phyloP scores from a whole-genome alignment of 2,113 vertebrate species.

The Gopherus evgoodei region DNA sequence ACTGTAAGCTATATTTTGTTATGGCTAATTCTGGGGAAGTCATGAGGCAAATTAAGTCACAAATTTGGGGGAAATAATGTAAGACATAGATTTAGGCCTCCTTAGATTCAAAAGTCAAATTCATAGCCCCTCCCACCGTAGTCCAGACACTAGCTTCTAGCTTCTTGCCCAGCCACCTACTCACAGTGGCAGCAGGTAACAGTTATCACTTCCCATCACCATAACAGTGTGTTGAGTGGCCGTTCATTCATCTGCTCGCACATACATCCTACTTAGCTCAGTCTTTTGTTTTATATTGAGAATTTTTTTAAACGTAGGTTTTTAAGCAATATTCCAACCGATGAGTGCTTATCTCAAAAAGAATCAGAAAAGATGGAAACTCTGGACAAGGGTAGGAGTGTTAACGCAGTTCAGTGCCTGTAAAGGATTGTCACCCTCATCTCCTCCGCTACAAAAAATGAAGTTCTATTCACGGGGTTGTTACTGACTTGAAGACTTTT shows the following conservation, averaged over 20 bases:
- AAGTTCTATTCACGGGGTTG: accelerated
- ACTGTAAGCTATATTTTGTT: background rate
- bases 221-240: accelerated
- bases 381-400: background rate
- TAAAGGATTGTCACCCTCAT: accelerated
- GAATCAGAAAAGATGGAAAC: background rate
- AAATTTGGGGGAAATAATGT: background rate
- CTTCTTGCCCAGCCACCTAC: background rate
- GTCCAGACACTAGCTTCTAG: background rate
- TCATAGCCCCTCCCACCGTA: accelerated
- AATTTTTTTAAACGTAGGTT: background rate
- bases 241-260: accelerated
- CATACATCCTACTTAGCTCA: accelerated
- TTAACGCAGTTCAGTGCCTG: background rate
- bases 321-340: background rate
- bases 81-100: accelerated
- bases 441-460: accelerated
- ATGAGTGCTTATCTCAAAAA: background rate
- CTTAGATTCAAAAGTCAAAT: accelerated
- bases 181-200: background rate
- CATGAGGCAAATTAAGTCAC: background rate
- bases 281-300: background rate
- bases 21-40: background rate
- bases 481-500: background rate
- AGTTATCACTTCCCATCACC: background rate